Percentiles rank a stretch among this genome's conserved stretches.
Conservation (phyloP, 2,888 invertebrate genomes). For the Macrophya annulata region DNA sequence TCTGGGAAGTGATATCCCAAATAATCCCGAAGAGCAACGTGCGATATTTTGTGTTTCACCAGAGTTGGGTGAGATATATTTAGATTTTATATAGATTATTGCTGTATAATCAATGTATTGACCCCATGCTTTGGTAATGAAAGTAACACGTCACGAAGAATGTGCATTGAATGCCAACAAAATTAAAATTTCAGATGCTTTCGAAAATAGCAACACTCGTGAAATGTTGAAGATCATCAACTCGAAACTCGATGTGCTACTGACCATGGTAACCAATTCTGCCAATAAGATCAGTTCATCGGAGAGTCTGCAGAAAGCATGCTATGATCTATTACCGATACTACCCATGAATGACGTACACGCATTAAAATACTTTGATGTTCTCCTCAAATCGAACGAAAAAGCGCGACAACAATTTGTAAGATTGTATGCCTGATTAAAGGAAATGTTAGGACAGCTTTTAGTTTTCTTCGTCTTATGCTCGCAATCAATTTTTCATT, state of each 20-base stretch:
- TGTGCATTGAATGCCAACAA: neutral
- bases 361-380: neutral
- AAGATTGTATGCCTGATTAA: neutral
- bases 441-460: neutral
- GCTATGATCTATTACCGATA: neutral
- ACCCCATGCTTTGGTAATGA: no score
- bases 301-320: neutral
- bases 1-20: neutral
- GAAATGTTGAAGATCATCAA: neutral
- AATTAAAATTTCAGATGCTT: neutral
- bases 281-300: neutral
- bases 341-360: neutral
- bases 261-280: neutral
- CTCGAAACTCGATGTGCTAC: slow-evolving; percentile 2
- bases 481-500: neutral
- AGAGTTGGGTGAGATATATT: neutral
- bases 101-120: no score
- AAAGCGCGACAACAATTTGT: slow-evolving; percentile 19
- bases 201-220: neutral
- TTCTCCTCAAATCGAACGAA: neutral
- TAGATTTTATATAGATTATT: neutral
- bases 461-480: neutral
- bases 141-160: neutral
- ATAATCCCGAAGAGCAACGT: neutral
- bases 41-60: neutral